phyloP scores from a whole-genome alignment of 2,888 invertebrate genomes.

The Lasioglossum vierecki region DNA sequence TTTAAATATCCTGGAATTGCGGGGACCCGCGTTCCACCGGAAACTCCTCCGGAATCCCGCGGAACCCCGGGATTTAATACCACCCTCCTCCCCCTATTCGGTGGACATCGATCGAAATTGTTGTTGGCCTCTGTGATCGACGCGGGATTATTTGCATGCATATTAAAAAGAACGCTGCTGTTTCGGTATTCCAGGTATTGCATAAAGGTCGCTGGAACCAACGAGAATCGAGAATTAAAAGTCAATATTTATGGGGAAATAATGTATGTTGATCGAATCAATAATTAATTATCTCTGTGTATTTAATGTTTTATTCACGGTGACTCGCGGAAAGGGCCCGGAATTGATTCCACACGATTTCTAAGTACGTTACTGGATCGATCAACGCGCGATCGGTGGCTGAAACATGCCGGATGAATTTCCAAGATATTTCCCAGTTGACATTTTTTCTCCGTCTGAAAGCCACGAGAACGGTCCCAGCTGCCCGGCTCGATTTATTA shows the following conservation, averaged over 20 bases:
- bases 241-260: background rate
- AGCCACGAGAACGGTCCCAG: background rate
- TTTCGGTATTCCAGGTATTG: background rate
- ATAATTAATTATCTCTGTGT: background rate
- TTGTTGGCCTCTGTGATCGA: background rate
- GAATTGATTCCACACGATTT: background rate
- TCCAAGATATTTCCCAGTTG: conserved; percentile 28
- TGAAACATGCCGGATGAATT: conserved; percentile 40
- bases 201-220: background rate
- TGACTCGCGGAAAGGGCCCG: background rate
- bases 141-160: conserved; percentile 32
- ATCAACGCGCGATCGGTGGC: background rate
- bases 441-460: background rate
- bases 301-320: background rate
- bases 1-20: conserved; percentile 21
- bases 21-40: background rate
- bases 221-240: background rate
- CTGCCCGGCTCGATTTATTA: background rate
- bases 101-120: background rate
- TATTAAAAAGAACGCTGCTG: conserved; percentile 15
- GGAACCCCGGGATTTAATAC: background rate
- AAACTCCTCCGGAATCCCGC: background rate
- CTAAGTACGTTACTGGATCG: background rate
- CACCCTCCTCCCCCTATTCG: background rate
- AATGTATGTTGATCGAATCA: background rate